Evolutionary conservation across 2,113 vertebrate genomes (phyloP), one percentile per base, ranked within the genome.

Genomic region (Embiotoca jacksoni): DNA sequence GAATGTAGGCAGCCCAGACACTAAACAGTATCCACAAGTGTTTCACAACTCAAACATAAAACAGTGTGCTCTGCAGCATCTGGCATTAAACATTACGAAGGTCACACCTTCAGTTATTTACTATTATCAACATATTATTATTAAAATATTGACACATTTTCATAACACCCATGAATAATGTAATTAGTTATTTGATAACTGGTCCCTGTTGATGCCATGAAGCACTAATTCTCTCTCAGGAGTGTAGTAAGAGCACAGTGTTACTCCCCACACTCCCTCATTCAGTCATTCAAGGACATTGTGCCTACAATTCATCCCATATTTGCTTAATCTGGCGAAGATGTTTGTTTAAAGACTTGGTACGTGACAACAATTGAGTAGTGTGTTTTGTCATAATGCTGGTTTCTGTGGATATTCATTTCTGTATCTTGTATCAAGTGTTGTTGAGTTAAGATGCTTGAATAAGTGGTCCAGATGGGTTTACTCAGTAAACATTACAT

Each of bases 381-480:
- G 0, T 8, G 3, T 33, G 44, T 49, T 53, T 59, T 33, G n/a
- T 54, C 23, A 5, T 23, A 23, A 23, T 59, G n/a, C n/a, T 66
- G 9, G 10, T 32, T 76, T 56, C 6, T 14, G 15, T 52, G 67
- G 8, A 54, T 62, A 31, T 37, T 61, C 35, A 32, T 23, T 37
- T 31, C 2, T 23, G 41, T 33, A n/a, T 71, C 31, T 16, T 47
- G 11, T 71, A 36, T 57, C 50, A 66, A 64, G 52, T 36, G 47
- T 54, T 50, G 46, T 55, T 16, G 6, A 44, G 65, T 52, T 56
- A 33, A 39, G 37, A 33, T 69, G n/a, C 37, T 80, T 56, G 53
- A 23, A 61, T 60, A 50, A 74, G 75, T 78, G 55, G 62, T 85
- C 80, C 85, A 86, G 63, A 69, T 81, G 76, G 56, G 46, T 7